phyloP scores from a whole-genome alignment of 1,140 invertebrate genomes.

The Rhynchophorus ferrugineus region DNA sequence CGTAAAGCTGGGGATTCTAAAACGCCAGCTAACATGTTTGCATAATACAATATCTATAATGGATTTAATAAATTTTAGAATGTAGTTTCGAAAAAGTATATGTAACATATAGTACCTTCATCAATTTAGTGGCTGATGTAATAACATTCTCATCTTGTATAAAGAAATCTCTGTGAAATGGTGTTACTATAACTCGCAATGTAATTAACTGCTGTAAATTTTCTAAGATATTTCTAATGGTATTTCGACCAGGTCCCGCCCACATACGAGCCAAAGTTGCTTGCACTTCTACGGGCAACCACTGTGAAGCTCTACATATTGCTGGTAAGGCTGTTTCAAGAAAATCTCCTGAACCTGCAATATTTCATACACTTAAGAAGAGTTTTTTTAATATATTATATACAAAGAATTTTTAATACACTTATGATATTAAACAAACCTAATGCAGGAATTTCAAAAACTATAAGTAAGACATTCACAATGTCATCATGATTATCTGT shows the following conservation, averaged over 20 bases:
- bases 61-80: conserved; percentile 5
- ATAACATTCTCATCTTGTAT: conserved; percentile 80
- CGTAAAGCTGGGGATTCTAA: conserved; percentile 57
- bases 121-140: conserved; percentile 71
- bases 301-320: conserved; percentile 69
- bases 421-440: conserved; percentile 42
- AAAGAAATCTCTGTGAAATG: conserved; percentile 63
- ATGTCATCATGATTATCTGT: conserved; percentile 46
- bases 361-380: conserved; percentile 3
- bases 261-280: conserved; percentile 72
- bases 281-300: conserved; percentile 67
- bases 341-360: conserved; percentile 62
- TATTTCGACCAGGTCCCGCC: conserved; percentile 62
- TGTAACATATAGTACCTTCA: conserved; percentile 57
- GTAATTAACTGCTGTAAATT: conserved; percentile 84
- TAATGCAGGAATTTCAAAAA: conserved; percentile 80
- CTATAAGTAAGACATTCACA: conserved; percentile 76
- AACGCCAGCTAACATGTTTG: conserved; percentile 76
- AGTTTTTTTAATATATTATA: background rate
- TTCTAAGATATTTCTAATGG: conserved; percentile 65
- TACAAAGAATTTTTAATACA: no score
- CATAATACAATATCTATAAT: conserved; percentile 79
- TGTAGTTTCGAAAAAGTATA: no score
- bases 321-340: conserved; percentile 74
- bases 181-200: conserved; percentile 65